These are phyloP conservation scores for Drymonia ruficornis DNA, from an alignment of 2,888 invertebrate species.

Conservation along the genomic window DNA sequence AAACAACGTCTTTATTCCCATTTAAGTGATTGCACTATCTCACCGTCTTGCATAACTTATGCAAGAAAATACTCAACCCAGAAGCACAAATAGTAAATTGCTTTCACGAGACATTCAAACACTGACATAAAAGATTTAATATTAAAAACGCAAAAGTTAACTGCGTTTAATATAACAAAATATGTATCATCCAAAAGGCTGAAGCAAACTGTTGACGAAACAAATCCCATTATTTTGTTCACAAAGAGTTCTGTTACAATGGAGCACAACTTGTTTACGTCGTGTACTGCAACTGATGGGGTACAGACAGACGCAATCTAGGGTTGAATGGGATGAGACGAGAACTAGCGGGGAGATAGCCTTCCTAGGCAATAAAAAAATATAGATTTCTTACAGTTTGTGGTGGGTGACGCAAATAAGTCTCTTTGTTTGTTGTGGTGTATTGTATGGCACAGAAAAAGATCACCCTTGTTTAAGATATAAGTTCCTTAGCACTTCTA, in stretches of 20 bases:
- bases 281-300: slow-evolving; percentile 65
- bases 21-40: neutral
- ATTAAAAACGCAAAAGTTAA: slow-evolving; percentile 31
- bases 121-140: slow-evolving; percentile 42
- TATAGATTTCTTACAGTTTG: slow-evolving; percentile 2
- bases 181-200: slow-evolving; percentile 19
- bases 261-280: slow-evolving; percentile 67
- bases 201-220: slow-evolving; percentile 13
- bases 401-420: slow-evolving; percentile 1
- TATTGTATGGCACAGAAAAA: no score
- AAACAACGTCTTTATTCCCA: neutral
- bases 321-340: slow-evolving; percentile 16
- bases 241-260: slow-evolving; percentile 65
- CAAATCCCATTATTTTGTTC: slow-evolving; percentile 60
- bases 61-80: slow-evolving; percentile 8
- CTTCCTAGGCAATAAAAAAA: no score
- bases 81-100: slow-evolving; percentile 6
- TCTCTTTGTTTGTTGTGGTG: no score
- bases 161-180: slow-evolving; percentile 17
- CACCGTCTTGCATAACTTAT: neutral
- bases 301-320: slow-evolving; percentile 53
- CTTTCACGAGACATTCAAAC: slow-evolving; percentile 11
- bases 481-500: no score
- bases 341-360: slow-evolving; percentile 7
- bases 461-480: no score